phyloP scores from a whole-genome alignment of 2,888 invertebrate species.

The Anticlea derivata region DNA sequence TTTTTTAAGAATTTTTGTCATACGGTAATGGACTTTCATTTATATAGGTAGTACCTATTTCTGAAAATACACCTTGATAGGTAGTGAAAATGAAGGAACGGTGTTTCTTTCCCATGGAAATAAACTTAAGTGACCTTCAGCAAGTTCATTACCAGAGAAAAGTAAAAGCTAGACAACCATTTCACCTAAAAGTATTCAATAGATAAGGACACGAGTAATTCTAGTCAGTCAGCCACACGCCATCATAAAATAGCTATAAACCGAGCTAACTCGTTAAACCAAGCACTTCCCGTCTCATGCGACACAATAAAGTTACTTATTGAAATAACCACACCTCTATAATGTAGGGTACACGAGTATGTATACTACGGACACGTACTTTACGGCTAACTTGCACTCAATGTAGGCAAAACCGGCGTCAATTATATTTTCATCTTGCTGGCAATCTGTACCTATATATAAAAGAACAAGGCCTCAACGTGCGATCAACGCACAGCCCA shows the following conservation, averaged over 20 bases:
- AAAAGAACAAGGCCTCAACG: too few species aligned
- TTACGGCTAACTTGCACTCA: neutral
- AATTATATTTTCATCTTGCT: too few species aligned
- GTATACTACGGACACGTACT: neutral
- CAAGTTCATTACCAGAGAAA: neutral
- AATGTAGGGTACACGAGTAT: slow-evolving; percentile 16
- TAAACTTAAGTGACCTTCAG: neutral
- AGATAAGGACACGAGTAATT: slow-evolving; percentile 48
- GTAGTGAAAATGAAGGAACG: too few species aligned
- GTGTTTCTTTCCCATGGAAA: neutral
- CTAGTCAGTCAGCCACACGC: slow-evolving; percentile 43
- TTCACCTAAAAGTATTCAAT: slow-evolving; percentile 18
- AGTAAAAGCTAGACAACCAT: slow-evolving; percentile 10
- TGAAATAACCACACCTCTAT: slow-evolving; percentile 64
- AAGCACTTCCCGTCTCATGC: slow-evolving; percentile 55
- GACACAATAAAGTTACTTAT: slow-evolving; percentile 70
- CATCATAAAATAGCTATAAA: slow-evolving; percentile 63
- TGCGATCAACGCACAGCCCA: too few species aligned
- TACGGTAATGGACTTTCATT: too few species aligned
- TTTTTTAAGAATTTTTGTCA: too few species aligned
- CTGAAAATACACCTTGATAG: too few species aligned
- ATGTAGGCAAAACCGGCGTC: too few species aligned
- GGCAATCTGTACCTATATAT: too few species aligned
- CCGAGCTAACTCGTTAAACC: slow-evolving; percentile 58
- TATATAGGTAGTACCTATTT: too few species aligned